Base-by-base conservation (phyloP, 2,113 vertebrate species). In the Limanda limanda region DNA sequence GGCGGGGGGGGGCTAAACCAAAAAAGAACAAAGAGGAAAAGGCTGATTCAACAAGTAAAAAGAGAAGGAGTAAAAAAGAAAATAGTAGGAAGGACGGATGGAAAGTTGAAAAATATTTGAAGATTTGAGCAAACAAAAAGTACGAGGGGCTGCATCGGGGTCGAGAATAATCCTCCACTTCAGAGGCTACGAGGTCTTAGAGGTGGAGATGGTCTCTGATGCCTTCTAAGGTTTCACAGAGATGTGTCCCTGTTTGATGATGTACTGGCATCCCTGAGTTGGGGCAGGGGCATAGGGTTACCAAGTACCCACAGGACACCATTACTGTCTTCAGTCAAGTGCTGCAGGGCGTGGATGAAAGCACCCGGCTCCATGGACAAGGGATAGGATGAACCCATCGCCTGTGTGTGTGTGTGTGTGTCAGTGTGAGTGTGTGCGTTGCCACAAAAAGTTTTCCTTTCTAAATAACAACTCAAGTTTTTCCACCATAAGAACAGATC, bases 291-390 rank as follows among this genome's bases (percentile, higher is more conserved):
- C 86, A 63, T 92, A 74, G 79, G 79, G 87, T 93, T 92, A 90
- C 90, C 74, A 68, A n/a, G 78, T 74, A 74, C 76, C 91, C 89
- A 88, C 77, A 88, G 88, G 88, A 91, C 82, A 83, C 86, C 86
- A 68, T 91, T 86, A 89, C 84, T 52, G 74, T 84, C 82, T 76
- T 71, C 78, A 79, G 76, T 80, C 73, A 59, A 86, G 81, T 55
- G 90, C 88, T 90, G 85, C 83, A 68, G 91, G 86, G 77, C 45
- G 11, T 20, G 82, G 89, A 91, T 92, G 90, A 92, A 92, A 92
- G 91, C 83, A 68, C 14, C 76, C 20, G 73, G 71, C 64, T 76
- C 63, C 70, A 69, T 8, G 18, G 40, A 82, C 56, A 65, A 24
- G 21, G 55, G 63, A 72, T 25, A 69, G 25, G 61, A 76, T 77